A percentile compares a stretch with the other conserved stretches of the same genome.
Conservation (phyloP, 2,797 vertebrate species). For the Muraenolepis orangiensis region DNA sequence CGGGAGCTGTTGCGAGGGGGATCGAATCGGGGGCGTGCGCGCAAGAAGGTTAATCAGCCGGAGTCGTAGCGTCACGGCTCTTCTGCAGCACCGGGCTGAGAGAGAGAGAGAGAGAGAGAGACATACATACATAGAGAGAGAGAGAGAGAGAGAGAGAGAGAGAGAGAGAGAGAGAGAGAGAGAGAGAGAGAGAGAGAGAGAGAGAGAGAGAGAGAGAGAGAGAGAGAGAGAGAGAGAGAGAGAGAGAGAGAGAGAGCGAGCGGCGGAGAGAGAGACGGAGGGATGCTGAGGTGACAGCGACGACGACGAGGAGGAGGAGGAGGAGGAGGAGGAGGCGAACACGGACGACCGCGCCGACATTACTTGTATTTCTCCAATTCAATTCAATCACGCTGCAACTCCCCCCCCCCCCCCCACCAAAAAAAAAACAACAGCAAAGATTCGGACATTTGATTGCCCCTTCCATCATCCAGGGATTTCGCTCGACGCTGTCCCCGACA, state of each 20-base stretch:
- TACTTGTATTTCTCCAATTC: slow-evolving; percentile 10
- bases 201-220: too few relatives aligned
- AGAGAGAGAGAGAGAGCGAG: too few relatives aligned
- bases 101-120: too few relatives aligned
- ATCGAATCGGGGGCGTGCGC: slow-evolving; percentile 69
- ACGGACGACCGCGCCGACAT: slow-evolving; percentile 45
- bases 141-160: too few relatives aligned
- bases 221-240: too few relatives aligned
- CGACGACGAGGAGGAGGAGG: too few relatives aligned
- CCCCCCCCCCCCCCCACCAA: too few relatives aligned
- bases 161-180: too few relatives aligned
- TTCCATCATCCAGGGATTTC: slow-evolving; percentile 46
- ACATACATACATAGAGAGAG: too few relatives aligned
- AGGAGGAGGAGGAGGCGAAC: too few relatives aligned
- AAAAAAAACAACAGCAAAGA: not conserved
- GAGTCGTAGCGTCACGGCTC: slow-evolving; percentile 70
- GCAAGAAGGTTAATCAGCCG: slow-evolving; percentile 53
- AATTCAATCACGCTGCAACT: not conserved
- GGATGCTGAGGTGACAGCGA: slow-evolving; percentile 77
- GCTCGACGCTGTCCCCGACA: slow-evolving; percentile 28
- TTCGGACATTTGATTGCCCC: slow-evolving; percentile 27
- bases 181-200: too few relatives aligned
- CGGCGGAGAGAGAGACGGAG: slow-evolving; percentile 38
- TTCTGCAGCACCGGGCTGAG: slow-evolving; percentile 73
- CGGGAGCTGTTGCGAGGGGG: slow-evolving; percentile 77